A percentile compares a stretch with the other conserved stretches of the same genome.
phyloP scores from a whole-genome alignment of 1,140 invertebrate species.

The Drosophila carrolli region DNA sequence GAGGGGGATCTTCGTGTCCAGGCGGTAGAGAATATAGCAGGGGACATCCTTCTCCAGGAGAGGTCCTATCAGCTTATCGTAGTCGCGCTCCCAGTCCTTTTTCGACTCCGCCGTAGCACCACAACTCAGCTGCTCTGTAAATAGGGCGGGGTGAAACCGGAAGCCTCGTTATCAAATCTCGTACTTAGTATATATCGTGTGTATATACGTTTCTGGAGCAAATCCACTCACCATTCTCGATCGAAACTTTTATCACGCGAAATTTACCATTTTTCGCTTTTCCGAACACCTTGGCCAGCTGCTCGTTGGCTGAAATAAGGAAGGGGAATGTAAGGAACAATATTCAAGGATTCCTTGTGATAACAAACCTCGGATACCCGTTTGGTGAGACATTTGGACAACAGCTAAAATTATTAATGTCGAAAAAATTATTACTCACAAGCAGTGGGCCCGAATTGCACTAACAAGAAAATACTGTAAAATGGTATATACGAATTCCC shows the following conservation, averaged over 20 bases:
- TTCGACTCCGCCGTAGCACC: constrained; percentile 88
- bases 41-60: constrained; percentile 94
- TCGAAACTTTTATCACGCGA: constrained; percentile 92
- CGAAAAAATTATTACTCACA: constrained; percentile 70
- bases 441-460: constrained; percentile 15
- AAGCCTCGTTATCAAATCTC: constrained; percentile 36
- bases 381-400: constrained; percentile 90
- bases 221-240: constrained; percentile 91
- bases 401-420: constrained; percentile 44
- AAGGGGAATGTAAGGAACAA: neutral
- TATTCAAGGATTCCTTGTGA: neutral
- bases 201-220: constrained; percentile 14
- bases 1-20: constrained; percentile 91
- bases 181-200: constrained; percentile 34
- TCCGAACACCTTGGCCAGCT: constrained; percentile 91
- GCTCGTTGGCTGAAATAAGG: constrained; percentile 88
- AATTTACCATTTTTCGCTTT: constrained; percentile 93
- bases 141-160: constrained; percentile 17
- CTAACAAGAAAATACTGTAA: neutral
- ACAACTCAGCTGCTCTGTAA: constrained; percentile 91
- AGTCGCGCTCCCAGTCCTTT: constrained; percentile 95
- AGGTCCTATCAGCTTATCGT: constrained; percentile 91
- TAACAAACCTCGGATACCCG: constrained; percentile 87
- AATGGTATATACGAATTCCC: neutral
- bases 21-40: constrained; percentile 96